A percentile compares a stretch with the other conserved stretches of the same genome.
phyloP scores from a whole-genome alignment of 1,140 invertebrate genomes.

The Cydia splendana region DNA sequence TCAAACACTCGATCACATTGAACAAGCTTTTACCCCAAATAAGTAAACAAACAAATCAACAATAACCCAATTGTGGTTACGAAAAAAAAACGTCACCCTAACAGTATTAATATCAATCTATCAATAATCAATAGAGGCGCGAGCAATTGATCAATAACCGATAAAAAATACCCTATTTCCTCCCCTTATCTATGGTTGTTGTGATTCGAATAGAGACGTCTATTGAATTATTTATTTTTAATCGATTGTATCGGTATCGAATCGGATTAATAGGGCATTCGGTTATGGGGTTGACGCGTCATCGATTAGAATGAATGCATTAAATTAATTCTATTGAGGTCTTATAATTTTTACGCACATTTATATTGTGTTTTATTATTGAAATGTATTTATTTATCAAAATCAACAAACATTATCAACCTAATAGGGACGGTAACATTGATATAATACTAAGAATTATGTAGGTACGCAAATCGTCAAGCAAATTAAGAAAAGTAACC shows the following conservation, averaged over 20 bases:
- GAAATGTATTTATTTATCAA: not conserved
- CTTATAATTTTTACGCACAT: not conserved
- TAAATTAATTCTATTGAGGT: conserved; percentile 7
- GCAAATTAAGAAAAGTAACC: no score
- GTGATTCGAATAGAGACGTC: conserved; percentile 56
- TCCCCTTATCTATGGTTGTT: conserved; percentile 58
- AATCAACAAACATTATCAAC: not conserved
- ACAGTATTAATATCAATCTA: conserved; percentile 73
- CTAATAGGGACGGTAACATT: no score
- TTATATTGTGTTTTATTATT: not conserved
- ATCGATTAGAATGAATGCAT: conserved; percentile 8
- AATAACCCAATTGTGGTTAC: conserved; percentile 70
- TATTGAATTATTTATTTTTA: conserved; percentile 57
- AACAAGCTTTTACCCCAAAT: conserved; percentile 30
- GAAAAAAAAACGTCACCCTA: conserved; percentile 68
- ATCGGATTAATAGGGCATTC: conserved; percentile 21
- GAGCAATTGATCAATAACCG: conserved; percentile 71
- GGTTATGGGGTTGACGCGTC: conserved; percentile 9
- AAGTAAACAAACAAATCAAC: conserved; percentile 53
- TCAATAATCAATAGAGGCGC: conserved; percentile 76
- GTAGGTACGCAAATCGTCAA: no score
- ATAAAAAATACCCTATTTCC: conserved; percentile 62
- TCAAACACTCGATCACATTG: conserved; percentile 17
- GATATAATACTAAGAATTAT: no score
- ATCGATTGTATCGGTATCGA: conserved; percentile 32